These are phyloP conservation scores for Drosophila parabipectinata DNA, from an alignment of 1,140 invertebrate genomes.

Conservation along the genomic window DNA sequence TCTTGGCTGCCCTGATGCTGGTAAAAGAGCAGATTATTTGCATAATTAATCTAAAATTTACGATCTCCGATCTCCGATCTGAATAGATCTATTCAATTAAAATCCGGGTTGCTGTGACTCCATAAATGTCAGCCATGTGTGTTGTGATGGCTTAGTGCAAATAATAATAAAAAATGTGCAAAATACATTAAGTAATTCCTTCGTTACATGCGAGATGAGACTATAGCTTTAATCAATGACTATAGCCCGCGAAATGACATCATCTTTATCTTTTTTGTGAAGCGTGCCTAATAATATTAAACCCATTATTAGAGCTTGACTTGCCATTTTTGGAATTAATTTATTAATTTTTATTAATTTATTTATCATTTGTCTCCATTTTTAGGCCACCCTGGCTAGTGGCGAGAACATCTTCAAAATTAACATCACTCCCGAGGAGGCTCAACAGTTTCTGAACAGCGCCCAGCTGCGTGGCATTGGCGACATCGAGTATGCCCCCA, in stretches of 20 bases:
- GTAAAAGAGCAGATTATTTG: constrained; percentile 48
- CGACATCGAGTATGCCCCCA: constrained; percentile 85
- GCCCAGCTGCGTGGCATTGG: constrained; percentile 71
- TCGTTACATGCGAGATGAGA: constrained; percentile 34
- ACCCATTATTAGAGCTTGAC: neutral
- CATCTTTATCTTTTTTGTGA: constrained; percentile 29
- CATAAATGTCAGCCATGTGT: constrained; percentile 42
- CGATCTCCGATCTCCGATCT: constrained; percentile 8
- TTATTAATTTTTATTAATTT: constrained; percentile 1
- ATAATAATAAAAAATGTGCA: constrained; percentile 27
- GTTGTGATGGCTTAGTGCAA: constrained; percentile 32
- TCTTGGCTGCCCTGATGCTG: constrained; percentile 75
- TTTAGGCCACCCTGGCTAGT: constrained; percentile 57
- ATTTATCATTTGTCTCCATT: constrained; percentile 19
- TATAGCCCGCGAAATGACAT: constrained; percentile 34
- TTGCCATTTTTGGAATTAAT: neutral
- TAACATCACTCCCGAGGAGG: constrained; percentile 87
- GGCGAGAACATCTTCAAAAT: constrained; percentile 84
- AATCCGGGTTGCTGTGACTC: constrained; percentile 50
- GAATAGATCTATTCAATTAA: constrained; percentile 39
- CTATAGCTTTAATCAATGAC: constrained; percentile 25
- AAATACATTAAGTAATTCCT: constrained; percentile 24
- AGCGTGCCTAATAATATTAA: constrained; percentile 8
- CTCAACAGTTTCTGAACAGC: constrained; percentile 85
- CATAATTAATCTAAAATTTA: constrained; percentile 48